Evolutionary conservation across 1,140 invertebrate genomes (phyloP), one percentile per base, ranked within the genome.

Genomic region (Pseudomyrmex gracilis): DNA sequence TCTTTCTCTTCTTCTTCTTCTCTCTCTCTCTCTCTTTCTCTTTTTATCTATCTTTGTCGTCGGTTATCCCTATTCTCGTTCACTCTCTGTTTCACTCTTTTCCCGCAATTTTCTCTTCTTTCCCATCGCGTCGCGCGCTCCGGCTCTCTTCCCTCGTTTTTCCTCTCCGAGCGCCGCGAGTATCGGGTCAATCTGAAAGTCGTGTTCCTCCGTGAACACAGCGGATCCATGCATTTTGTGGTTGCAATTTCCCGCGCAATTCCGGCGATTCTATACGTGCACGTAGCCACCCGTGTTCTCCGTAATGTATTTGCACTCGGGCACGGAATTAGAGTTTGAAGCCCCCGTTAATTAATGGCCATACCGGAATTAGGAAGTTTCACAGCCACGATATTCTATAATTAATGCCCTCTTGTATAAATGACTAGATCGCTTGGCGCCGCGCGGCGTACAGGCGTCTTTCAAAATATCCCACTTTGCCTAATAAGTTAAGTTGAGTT

Each of bases 361-460:
- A 85, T 89, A 84, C 68, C 80, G 83, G 87, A 83, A 89, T 88
- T 88, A 89, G 86, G 80, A 89, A 89, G 87, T 89, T 84, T 58
- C 58, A 34, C 34, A 78, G 57, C 24, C 78, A 17, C 49, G 85
- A 71, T 84, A 88, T 89, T 83, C 73, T 84, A 76, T 77, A 89
- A 89, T 88, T 88, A 88, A 85, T 89, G 71, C 58, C 5, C 58
- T 8, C 53, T 53, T 49, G 57, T 83, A 68, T 84, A 80, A 87
- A 73, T 74, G 83, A 80, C 61, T 73, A 76, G 73, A 85, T 71
- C 53, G 57, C 45, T 57, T 24, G 43, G 55, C 10, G 78, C 13
- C 53, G 57, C 45, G 51, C 22, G 43, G 49, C 10, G 73, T 13
- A 76, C 73, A 34, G 34, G 86, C 55, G 55, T 51, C 43, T 45